Percentiles rank a stretch among this genome's conserved stretches.
Conservation (phyloP, 2,113 vertebrate species). For the Bos indicus region DNA sequence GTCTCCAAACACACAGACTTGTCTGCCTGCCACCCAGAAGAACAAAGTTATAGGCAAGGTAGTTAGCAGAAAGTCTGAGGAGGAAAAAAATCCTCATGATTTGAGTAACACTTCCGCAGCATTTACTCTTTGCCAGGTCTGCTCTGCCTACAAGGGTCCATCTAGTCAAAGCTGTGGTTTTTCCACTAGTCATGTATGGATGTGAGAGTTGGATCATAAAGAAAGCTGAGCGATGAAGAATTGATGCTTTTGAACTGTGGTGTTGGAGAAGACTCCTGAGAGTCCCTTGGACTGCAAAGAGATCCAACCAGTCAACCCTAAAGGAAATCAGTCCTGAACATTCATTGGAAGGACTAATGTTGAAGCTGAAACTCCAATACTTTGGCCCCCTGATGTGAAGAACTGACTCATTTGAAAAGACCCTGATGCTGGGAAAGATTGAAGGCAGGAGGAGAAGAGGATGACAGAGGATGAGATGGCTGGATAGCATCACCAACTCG, state of each 20-base stretch:
- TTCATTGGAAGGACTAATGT: not conserved
- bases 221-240: not conserved
- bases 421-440: not conserved
- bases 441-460: not conserved
- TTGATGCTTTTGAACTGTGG: not conserved
- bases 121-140: not conserved
- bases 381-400: not conserved
- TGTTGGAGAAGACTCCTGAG: not conserved
- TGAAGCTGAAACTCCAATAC: not conserved
- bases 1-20: not conserved
- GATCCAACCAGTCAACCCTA: not conserved
- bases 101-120: not conserved
- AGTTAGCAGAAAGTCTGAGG: not conserved
- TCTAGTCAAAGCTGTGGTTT: not conserved
- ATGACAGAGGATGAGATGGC: not conserved
- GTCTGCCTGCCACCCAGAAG: not conserved
- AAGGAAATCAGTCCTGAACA: not conserved
- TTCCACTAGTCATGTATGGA: not conserved
- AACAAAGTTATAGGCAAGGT: not conserved
- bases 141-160: not conserved
- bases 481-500: not conserved
- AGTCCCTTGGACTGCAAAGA: not conserved
- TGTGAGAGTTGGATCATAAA: not conserved
- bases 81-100: not conserved
- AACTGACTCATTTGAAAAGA: not conserved